These are phyloP conservation scores for Drosophila subobscura DNA, from an alignment of 1,140 invertebrate genomes.

Conservation along the genomic window DNA sequence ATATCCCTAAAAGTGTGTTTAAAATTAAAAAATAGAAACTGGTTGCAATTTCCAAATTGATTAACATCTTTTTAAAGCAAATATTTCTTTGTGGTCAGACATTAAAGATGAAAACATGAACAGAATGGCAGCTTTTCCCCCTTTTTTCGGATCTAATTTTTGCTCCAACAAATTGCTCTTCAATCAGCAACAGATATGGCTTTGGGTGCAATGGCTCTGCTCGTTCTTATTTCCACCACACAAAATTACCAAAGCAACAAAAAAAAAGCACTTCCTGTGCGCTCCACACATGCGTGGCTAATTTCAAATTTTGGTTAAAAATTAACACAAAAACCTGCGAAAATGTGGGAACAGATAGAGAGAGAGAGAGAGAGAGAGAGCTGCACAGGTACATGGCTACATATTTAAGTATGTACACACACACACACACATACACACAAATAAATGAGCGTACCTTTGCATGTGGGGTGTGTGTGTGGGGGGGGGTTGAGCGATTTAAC, in stretches of 20 bases:
- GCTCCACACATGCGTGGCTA: conserved; percentile 37
- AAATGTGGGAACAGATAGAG: background rate
- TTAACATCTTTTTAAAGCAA: conserved; percentile 15
- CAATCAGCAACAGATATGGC: conserved; percentile 4
- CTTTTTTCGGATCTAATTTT: background rate
- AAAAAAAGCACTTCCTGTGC: conserved; percentile 7
- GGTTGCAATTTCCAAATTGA: no score
- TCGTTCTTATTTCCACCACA: conserved; percentile 48
- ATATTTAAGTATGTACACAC: no score
- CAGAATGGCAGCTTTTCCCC: background rate
- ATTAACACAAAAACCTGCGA: conserved; percentile 14
- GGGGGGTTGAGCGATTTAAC: conserved; percentile 9
- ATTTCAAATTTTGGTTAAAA: conserved; percentile 44
- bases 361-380: background rate
- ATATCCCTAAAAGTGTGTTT: no score
- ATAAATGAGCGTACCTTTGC: conserved; percentile 19
- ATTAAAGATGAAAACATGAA: conserved; percentile 52
- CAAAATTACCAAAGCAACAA: conserved; percentile 22
- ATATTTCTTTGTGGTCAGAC: conserved; percentile 45
- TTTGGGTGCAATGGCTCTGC: conserved; percentile 3
- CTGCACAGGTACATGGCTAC: no score
- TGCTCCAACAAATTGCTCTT: background rate
- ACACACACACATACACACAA: no score
- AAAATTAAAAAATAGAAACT: no score
- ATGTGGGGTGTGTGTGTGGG: no score